Conservation (phyloP, 1,140 invertebrate genomes). For the Medauroidea extradentata region DNA sequence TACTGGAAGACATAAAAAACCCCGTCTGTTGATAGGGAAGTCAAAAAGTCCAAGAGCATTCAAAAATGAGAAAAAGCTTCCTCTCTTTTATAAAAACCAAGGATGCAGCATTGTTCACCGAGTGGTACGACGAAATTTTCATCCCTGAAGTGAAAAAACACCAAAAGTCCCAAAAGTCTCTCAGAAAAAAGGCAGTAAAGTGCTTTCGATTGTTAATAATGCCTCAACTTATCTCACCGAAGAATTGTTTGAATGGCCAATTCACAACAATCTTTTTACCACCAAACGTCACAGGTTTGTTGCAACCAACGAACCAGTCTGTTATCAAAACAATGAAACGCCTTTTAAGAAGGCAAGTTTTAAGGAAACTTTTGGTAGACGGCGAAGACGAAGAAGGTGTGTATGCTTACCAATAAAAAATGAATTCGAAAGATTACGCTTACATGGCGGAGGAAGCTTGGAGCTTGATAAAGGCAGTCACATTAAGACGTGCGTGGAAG, state of each 20-base stretch:
- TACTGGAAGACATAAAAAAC: constrained; percentile 33
- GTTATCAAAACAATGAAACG: constrained; percentile 33
- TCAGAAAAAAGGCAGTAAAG: constrained; percentile 30
- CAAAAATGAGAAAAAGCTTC: constrained; percentile 18
- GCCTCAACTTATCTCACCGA: constrained; percentile 40
- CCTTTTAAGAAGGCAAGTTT: constrained; percentile 32
- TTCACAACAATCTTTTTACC: constrained; percentile 42
- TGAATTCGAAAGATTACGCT: too few relatives aligned
- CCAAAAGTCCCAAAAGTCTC: constrained; percentile 2
- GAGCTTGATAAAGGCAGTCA: too few relatives aligned
- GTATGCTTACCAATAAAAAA: too few relatives aligned
- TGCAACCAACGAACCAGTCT: too few relatives aligned
- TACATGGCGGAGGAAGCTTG: too few relatives aligned
- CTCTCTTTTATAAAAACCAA: neutral
- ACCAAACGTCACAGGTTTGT: constrained; percentile 43
- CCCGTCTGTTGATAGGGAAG: constrained; percentile 33
- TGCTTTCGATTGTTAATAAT: constrained; percentile 45
- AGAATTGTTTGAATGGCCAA: too few relatives aligned
- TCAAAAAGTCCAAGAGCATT: constrained; percentile 26
- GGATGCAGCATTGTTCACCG: constrained; percentile 27
- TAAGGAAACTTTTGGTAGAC: constrained; percentile 17
- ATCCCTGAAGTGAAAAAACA: constrained; percentile 29
- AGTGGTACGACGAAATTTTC: constrained; percentile 33
- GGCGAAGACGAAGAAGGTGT: too few relatives aligned
- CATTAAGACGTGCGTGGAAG: too few relatives aligned